These are phyloP conservation scores for Gymnoscelis rufifasciata DNA, from an alignment of 2,888 invertebrate species.

Conservation along the genomic window DNA sequence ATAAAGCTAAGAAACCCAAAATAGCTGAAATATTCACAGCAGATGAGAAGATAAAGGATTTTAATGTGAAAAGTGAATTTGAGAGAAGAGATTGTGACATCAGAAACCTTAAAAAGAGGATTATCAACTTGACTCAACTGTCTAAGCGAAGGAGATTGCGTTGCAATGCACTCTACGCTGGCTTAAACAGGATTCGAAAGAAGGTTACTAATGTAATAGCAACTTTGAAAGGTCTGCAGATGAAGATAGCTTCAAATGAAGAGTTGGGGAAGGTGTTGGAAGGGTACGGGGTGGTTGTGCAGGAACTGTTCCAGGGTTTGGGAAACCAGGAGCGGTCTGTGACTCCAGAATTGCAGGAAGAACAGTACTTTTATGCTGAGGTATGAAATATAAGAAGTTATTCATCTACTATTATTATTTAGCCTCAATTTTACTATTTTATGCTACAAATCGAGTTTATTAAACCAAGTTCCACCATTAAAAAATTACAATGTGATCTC, in stretches of 20 bases:
- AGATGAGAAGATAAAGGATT: neutral
- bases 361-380: neutral
- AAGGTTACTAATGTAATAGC: neutral
- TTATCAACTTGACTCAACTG: neutral
- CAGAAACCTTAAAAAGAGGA: neutral
- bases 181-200: neutral
- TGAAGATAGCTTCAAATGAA: neutral
- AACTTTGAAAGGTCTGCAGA: neutral
- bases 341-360: neutral
- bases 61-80: neutral
- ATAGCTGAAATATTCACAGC: neutral
- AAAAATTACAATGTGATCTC: no score
- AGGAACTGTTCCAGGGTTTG: neutral
- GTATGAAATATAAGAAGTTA: neutral
- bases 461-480: no score
- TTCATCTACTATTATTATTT: no score
- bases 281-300: neutral
- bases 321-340: neutral
- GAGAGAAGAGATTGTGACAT: neutral
- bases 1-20: neutral
- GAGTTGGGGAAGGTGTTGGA: neutral
- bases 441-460: no score
- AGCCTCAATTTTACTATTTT: no score
- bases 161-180: neutral
- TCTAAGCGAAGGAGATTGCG: neutral